Evolutionary conservation across 1,140 invertebrate genomes (phyloP), one percentile per base, ranked within the genome.

Genomic region (Lucilia cuprina): DNA sequence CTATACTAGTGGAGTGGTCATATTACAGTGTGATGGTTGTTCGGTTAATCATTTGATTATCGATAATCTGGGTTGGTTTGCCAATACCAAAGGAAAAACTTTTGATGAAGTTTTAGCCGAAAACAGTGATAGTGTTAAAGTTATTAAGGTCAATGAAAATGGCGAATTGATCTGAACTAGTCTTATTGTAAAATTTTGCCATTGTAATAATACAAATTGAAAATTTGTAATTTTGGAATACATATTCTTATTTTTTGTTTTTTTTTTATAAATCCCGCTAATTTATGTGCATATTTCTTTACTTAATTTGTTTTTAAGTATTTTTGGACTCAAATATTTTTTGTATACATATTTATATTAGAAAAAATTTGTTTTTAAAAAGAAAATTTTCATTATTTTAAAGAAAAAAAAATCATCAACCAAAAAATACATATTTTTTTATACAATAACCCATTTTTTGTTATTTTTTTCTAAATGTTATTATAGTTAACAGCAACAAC

Each of bases 41-140:
- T 92, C 94, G 83, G 97, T 96, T 86, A 95, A 96, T 90, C 97
- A 98, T 91, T 92, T 98, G 17, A 98, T 98, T 85, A 97, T 97
- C 17, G 97, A 98, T 88, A 97, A 98, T 92, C 92, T 98, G 8
- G 96, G 96, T 35, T 97, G 97, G 95, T 98, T 98, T 91, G 91
- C 93, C 0, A 94, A 96, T 87, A 92, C 94, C 86, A 84, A 84
- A 47, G 86, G 87, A 83, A 94, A 93, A 88, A 97, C 97, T 88
- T 96, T 98, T 88, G 97, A 98, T 92, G 94, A 95, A 84, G 94
- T 97, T 65, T 92, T 98, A 85, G 94, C 93, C 77, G 93, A 94
- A 82, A 97, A 96, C 87, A 96, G 97, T 21, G 96, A 98, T 55
- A 70, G 77, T 21, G 85, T 90, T 19, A 89, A 88, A 8, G 86